Base-by-base conservation (phyloP, 2,888 invertebrate species). In the Machimus rusticus region DNA sequence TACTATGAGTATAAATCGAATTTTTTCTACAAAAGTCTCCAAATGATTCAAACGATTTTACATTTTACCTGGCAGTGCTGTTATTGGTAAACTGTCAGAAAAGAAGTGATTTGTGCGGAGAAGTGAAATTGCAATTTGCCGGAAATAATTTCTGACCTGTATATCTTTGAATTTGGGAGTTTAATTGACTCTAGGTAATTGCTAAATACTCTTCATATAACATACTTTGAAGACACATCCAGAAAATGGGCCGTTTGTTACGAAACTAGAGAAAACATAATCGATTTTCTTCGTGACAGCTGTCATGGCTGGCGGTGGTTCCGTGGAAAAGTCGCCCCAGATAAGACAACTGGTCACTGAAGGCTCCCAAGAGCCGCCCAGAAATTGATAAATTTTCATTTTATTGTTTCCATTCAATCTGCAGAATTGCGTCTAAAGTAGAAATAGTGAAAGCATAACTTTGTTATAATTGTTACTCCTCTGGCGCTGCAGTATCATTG, bases 261-360 rank as follows among this genome's bases (percentile, higher is more conserved):
- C 23, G 66, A 66, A 66, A 66, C 9, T 14, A 37, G 23, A 23
- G 4, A 84, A 84, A 84, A 66, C 82, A 81, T 79, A 46, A 81
- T 84, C 66, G 66, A 84, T 84, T 66, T 37, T 28, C 37, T 16
- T 5, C 66, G 12, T 84, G 82, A 66, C 82, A 66, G 57, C 57
- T 84, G 57, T 23, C 82, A 66, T 84, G 66, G 82, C 81, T 84
- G 82, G 19, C 66, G n/a, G 51, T 66, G 55, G 19, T 84, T 66
- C 6, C 6, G 14, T 51, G 31, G 55, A 66, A 34, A n/a, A 66
- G 8, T 34, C 19, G 31, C 31, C 34, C n/a, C 12, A 39, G 66
- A 82, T 84, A 84, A 84, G 34, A 81, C 37, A 3, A 43, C 8
- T 57, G 23, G 12, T 19, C 19, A 55, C 28, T 9, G 4, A 1